Evolutionary conservation across 1,140 invertebrate genomes (phyloP).

Genomic region (Calosoma granatense): DNA sequence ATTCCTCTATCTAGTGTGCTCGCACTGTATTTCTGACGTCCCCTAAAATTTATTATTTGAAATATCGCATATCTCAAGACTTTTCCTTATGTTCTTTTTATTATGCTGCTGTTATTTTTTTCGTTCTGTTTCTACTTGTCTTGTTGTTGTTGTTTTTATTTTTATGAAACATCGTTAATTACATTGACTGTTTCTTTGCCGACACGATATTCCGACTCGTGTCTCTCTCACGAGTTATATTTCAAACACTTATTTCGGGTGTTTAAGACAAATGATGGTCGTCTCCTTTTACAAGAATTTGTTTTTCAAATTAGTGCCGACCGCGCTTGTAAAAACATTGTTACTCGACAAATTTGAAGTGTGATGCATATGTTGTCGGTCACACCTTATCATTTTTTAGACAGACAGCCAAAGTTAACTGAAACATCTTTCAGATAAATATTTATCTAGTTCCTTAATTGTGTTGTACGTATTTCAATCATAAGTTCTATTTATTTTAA

Average conservation of each 20-base stretch:
- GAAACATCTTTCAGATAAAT: too few species aligned
- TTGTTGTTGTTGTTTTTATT: too few species aligned
- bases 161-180: slow-evolving; percentile 3
- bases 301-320: neutral
- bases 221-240: neutral
- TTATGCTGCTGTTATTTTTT: too few species aligned
- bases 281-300: neutral
- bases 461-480: too few species aligned
- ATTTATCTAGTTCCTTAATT: too few species aligned
- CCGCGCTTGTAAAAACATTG: slow-evolving; percentile 4
- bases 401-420: too few species aligned
- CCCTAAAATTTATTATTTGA: slow-evolving; percentile 6
- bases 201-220: neutral
- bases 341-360: neutral
- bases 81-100: neutral
- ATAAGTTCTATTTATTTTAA: too few species aligned
- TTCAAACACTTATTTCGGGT: neutral
- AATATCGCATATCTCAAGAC: neutral
- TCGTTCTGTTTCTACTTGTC: neutral
- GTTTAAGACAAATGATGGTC: neutral
- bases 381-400: neutral
- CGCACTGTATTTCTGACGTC: slow-evolving; percentile 1
- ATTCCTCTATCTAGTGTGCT: too few species aligned
- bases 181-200: neutral
- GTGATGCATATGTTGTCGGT: neutral